These are phyloP conservation scores for Ceratina japonica DNA, from an alignment of 1,140 invertebrate species.

Conservation along the genomic window DNA sequence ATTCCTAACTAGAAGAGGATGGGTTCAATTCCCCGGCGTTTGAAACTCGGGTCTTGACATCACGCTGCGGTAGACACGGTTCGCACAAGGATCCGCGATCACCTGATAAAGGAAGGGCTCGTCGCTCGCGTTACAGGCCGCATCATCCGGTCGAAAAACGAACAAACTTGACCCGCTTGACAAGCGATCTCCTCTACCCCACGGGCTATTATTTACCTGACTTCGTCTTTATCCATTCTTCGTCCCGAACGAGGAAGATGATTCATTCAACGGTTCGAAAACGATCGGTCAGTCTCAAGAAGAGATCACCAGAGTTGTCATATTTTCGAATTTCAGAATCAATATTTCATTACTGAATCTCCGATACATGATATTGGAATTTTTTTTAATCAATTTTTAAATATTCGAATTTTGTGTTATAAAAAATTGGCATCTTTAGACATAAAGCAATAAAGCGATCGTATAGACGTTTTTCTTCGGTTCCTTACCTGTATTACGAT, in stretches of 20 bases:
- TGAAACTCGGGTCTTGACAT: neutral
- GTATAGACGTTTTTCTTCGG: too few relatives aligned
- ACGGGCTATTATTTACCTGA: conserved; percentile 60
- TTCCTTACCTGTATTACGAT: too few relatives aligned
- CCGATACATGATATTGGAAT: too few relatives aligned
- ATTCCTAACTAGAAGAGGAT: neutral
- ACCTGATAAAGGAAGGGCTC: conserved; percentile 25
- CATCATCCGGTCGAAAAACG: conserved; percentile 46
- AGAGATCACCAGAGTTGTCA: too few relatives aligned
- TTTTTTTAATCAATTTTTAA: too few relatives aligned
- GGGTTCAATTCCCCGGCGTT: too few relatives aligned
- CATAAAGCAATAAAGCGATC: too few relatives aligned
- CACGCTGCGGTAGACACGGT: neutral
- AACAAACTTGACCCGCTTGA: conserved; percentile 18
- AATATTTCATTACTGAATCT: too few relatives aligned
- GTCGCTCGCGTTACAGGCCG: conserved; percentile 25
- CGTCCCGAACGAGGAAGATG: conserved; percentile 43
- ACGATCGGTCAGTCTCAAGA: conserved; percentile 23
- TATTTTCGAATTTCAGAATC: too few relatives aligned
- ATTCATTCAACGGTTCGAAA: conserved; percentile 60
- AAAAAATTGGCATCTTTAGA: too few relatives aligned
- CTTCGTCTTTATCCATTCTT: conserved; percentile 47
- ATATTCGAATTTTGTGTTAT: too few relatives aligned
- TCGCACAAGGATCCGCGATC: conserved; percentile 12
- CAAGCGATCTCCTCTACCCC: conserved; percentile 56